These are phyloP conservation scores for Onchidella celtica DNA, from an alignment of 2,888 invertebrate species.

Conservation along the genomic window DNA sequence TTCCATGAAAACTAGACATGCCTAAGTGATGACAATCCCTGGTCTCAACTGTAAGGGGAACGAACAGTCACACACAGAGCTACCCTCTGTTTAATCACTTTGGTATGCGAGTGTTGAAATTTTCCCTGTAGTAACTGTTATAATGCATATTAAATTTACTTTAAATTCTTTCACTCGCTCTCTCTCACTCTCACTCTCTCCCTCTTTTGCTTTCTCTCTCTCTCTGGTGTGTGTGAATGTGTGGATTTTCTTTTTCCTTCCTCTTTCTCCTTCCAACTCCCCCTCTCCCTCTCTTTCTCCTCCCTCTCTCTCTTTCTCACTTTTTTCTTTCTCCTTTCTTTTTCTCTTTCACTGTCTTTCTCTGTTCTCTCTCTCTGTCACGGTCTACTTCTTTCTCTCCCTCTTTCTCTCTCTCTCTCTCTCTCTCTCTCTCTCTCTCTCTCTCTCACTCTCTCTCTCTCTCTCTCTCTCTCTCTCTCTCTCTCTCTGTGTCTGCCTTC, in stretches of 20 bases:
- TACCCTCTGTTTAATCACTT: too few relatives aligned
- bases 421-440: constrained; percentile 18
- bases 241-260: constrained; percentile 28
- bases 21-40: too few relatives aligned
- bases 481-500: neutral
- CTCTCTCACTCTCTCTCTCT: neutral
- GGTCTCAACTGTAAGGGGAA: too few relatives aligned
- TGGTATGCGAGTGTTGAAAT: too few relatives aligned
- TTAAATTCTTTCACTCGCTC: constrained; percentile 7
- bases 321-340: constrained; percentile 1
- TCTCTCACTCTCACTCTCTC: constrained; percentile 17
- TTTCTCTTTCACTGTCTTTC: neutral
- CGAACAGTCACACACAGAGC: too few relatives aligned
- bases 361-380: neutral
- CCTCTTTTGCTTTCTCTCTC: constrained; percentile 19
- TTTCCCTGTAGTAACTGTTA: too few relatives aligned
- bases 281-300: neutral
- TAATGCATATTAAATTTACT: too few relatives aligned
- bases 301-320: constrained; percentile 21
- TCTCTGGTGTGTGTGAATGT: too few relatives aligned
- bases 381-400: neutral
- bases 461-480: neutral
- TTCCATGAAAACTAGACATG: too few relatives aligned
- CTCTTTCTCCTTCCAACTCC: neutral
- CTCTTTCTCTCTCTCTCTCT: constrained; percentile 13